A percentile compares a stretch with the other conserved stretches of the same genome.
Conservation (phyloP, 2,888 invertebrate genomes). For the Crematogaster levior region DNA sequence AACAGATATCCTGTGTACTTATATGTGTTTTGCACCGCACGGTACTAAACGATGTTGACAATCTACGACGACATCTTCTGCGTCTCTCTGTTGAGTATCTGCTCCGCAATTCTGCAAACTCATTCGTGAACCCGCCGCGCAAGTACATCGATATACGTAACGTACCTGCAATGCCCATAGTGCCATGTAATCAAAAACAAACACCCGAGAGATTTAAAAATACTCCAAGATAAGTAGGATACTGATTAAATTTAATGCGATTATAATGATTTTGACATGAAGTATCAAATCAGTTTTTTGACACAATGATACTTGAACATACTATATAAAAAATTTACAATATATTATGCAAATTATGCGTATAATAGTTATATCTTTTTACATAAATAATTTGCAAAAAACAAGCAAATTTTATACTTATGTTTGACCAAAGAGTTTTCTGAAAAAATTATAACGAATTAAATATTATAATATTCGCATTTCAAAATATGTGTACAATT, state of each 20-base stretch:
- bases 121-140: conserved; percentile 49
- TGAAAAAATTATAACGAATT: not conserved
- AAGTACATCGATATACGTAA: conserved; percentile 42
- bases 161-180: not conserved
- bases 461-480: not conserved
- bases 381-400: not conserved
- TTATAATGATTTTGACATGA: not conserved
- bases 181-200: conserved; percentile 32
- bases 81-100: conserved; percentile 59
- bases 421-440: not conserved
- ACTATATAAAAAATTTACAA: too few species aligned
- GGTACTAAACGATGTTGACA: conserved; percentile 49
- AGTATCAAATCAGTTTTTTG: not conserved
- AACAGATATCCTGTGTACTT: conserved; percentile 53
- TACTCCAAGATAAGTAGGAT: not conserved
- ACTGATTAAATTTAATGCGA: conserved; percentile 1
- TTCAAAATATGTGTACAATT: not conserved
- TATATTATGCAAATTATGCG: not conserved
- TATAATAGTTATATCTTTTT: not conserved
- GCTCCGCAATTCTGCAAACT: conserved; percentile 62
- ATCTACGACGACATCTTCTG: conserved; percentile 60
- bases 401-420: not conserved
- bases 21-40: conserved; percentile 61
- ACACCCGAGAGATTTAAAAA: not conserved
- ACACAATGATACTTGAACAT: too few species aligned